These are phyloP conservation scores for Acanthornis magna DNA, from an alignment of 2,797 vertebrate species.

Conservation along the genomic window DNA sequence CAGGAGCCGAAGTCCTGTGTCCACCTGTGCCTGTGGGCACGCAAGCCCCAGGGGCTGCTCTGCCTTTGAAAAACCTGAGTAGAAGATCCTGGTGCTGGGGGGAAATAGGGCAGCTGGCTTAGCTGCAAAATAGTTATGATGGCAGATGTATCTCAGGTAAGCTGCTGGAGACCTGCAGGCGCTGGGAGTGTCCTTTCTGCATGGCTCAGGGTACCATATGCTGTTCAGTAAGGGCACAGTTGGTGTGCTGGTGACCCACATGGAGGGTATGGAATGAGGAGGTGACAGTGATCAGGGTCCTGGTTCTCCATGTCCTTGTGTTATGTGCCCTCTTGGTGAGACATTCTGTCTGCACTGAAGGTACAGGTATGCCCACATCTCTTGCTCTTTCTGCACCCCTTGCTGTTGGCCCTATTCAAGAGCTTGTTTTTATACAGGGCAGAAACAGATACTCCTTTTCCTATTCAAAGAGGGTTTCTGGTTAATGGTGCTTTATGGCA, in stretches of 20 bases:
- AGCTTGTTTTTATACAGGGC: neutral
- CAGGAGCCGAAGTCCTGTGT: neutral
- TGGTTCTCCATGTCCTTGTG: neutral
- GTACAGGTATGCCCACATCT: neutral
- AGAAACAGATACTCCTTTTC: neutral
- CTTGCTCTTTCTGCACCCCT: neutral
- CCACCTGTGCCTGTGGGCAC: rapidly evolving
- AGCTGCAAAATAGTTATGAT: neutral
- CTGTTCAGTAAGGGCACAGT: neutral
- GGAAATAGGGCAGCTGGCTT: neutral
- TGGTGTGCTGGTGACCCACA: neutral
- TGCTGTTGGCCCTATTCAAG: neutral
- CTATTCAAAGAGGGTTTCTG: neutral
- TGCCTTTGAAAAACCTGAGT: neutral
- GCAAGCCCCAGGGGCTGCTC: neutral
- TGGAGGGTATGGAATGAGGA: neutral
- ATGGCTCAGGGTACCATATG: neutral
- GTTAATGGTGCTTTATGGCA: neutral
- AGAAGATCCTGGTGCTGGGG: neutral
- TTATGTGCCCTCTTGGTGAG: neutral
- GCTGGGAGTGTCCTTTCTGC: neutral
- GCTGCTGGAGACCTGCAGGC: neutral
- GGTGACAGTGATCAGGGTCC: neutral
- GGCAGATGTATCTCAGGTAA: neutral
- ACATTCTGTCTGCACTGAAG: rapidly evolving